Percentiles rank a stretch among this genome's conserved stretches.
Conservation (phyloP, 2,113 vertebrate species). For the Zosterops hypoxanthus region DNA sequence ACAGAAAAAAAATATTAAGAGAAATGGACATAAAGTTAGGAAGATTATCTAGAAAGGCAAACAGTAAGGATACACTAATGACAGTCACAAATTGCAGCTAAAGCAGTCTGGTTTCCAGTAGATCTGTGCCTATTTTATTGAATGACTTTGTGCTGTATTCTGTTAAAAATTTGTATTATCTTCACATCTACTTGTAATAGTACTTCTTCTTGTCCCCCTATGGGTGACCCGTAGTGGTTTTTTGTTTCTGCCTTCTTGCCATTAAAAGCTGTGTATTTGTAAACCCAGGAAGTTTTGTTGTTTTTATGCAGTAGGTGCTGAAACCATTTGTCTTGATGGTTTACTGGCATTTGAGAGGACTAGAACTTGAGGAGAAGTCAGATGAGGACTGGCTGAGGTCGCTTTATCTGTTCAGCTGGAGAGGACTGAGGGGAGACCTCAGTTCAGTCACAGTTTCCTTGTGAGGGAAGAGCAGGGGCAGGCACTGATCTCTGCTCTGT, state of each 20-base stretch:
- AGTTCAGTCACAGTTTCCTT: accelerated
- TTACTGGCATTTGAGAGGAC: background rate
- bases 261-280: background rate
- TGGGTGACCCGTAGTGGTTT: background rate
- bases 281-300: background rate
- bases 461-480: background rate
- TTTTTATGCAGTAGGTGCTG: background rate
- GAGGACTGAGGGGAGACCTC: background rate
- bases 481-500: background rate
- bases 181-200: background rate
- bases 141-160: background rate
- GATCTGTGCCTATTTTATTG: background rate
- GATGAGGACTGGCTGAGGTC: background rate
- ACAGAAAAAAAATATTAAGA: background rate
- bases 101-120: background rate
- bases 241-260: background rate
- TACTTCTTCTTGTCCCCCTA: background rate
- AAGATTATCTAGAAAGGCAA: background rate
- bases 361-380: background rate
- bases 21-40: background rate
- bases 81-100: background rate
- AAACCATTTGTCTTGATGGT: background rate
- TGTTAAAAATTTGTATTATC: background rate
- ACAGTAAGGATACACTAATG: background rate
- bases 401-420: accelerated